A percentile compares a stretch with the other conserved stretches of the same genome.
These are phyloP conservation scores for Zophobas atratus DNA, from an alignment of 1,140 invertebrate species.

Conservation along the genomic window DNA sequence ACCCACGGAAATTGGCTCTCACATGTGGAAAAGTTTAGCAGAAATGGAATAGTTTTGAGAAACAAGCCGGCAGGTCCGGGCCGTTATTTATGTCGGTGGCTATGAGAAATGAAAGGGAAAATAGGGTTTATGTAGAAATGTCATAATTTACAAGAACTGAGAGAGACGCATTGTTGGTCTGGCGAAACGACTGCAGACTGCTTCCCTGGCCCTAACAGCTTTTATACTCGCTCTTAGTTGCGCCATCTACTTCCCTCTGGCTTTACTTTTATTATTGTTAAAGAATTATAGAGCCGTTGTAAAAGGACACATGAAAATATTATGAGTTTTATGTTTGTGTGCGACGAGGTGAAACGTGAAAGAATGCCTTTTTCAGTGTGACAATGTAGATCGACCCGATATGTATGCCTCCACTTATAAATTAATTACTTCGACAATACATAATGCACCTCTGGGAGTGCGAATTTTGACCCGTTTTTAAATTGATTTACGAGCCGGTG, in stretches of 20 bases:
- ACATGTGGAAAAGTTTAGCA: constrained; percentile 2
- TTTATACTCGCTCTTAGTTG: constrained; percentile 46
- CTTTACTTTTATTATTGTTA: constrained; percentile 49
- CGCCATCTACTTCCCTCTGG: constrained; percentile 33
- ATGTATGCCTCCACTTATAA: constrained; percentile 16
- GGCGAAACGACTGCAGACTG: constrained; percentile 47
- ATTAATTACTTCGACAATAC: constrained; percentile 32
- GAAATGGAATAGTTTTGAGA: constrained; percentile 13
- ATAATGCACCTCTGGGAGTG: neutral
- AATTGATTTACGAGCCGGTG: constrained; percentile 39
- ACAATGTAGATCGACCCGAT: constrained; percentile 2
- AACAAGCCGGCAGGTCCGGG: constrained; percentile 22
- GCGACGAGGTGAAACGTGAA: constrained; percentile 20
- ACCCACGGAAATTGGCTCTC: neutral
- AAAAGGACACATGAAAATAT: constrained; percentile 41
- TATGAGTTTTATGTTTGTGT: constrained; percentile 26
- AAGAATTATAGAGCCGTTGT: constrained; percentile 46
- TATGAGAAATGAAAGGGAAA: constrained; percentile 62
- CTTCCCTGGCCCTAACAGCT: constrained; percentile 46
- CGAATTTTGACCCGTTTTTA: constrained; percentile 32
- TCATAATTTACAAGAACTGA: constrained; percentile 58
- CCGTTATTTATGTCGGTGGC: constrained; percentile 53
- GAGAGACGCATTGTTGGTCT: constrained; percentile 50
- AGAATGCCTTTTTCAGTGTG: neutral
- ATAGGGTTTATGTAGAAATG: constrained; percentile 59